phyloP scores from a whole-genome alignment of 2,888 invertebrate species.

The Lasioglossum villosulum region DNA sequence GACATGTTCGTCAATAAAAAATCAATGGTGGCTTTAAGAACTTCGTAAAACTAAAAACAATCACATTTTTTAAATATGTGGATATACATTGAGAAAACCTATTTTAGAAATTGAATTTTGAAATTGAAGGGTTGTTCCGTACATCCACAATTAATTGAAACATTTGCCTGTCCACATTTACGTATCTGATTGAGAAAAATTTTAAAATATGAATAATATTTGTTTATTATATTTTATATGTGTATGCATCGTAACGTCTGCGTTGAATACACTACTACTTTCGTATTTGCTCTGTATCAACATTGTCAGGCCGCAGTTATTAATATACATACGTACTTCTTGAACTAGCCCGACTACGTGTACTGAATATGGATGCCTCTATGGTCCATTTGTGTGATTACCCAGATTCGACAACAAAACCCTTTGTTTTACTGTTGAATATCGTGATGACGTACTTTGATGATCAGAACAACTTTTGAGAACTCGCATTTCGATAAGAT shows the following conservation, averaged over 20 bases:
- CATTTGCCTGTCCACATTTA: neutral
- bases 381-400: slow-evolving; percentile 75
- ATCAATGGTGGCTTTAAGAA: neutral
- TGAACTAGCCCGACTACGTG: slow-evolving; percentile 23
- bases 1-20: neutral
- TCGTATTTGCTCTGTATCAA: neutral
- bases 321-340: neutral
- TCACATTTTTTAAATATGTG: too few species aligned
- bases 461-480: slow-evolving; percentile 56
- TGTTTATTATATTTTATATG: neutral
- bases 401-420: slow-evolving; percentile 76
- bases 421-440: slow-evolving; percentile 69
- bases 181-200: neutral
- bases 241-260: neutral
- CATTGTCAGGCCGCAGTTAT: neutral
- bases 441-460: slow-evolving; percentile 62
- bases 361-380: slow-evolving; percentile 56
- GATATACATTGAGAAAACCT: too few species aligned
- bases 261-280: neutral
- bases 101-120: too few species aligned
- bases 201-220: neutral
- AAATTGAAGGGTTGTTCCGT: neutral
- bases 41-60: neutral
- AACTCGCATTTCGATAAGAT: slow-evolving; percentile 48
- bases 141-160: neutral